Base-by-base conservation (phyloP, 2,888 invertebrate species). In the Mimachlamys varia region DNA sequence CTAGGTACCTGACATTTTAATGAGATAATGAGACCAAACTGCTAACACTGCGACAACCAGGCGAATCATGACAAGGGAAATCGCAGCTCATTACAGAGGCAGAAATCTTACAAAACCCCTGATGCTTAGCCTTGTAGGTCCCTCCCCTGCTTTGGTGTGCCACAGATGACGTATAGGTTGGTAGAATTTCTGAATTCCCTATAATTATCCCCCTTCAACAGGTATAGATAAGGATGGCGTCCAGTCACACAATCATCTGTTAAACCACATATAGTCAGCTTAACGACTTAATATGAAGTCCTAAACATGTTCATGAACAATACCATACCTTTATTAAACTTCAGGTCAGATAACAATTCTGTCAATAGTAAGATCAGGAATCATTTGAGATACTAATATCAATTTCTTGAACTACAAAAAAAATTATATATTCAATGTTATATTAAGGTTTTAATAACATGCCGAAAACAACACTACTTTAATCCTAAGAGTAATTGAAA, bases 141-240 rank as follows among this genome's bases (percentile, higher is more conserved):
- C 76, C 76, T 76, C 76, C n/a, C 76, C 76, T 58, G 76, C 76
- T 76, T 76, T 76, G n/a, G 76, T 76, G 76, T 76, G 76, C 5
- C 76, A 76, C 13, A 3, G 58, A 27, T 76, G 76, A 76, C 33
- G 27, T 76, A 76, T 76, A 15, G 76, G 76, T 76, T 76, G 27
- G 76, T 76, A 19, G 58, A 58, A 2, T 55, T 55, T 55, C 62
- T 76, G 62, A 76, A n/a, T 76, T 76, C 76, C 76, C 76, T 76
- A 76, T 76, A 76, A 76, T 76, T 76, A 76, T 76, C 76, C 76
- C 76, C 76, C 76, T 76, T 33, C 76, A 76, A 33, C 76, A 76
- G 27, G 76, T 76, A 27, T 53, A 5, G 5, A 19, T 76, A 76
- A 27, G 27, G 76, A 76, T 76, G 27, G 33, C 7, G 76, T 12